Conservation (phyloP, 1,140 invertebrate genomes). For the Bombus confusus region DNA sequence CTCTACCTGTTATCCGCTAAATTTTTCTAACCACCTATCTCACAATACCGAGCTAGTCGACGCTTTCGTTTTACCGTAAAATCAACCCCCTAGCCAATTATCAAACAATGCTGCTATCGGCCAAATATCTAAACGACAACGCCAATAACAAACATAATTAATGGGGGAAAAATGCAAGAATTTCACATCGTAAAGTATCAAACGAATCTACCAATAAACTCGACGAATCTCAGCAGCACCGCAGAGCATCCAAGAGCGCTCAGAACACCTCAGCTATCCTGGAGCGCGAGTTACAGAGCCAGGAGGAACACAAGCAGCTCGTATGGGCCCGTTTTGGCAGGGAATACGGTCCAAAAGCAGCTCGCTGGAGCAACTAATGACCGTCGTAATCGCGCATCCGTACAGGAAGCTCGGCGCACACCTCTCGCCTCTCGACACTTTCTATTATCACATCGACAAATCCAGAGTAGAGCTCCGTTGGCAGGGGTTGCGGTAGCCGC, state of each 20-base stretch:
- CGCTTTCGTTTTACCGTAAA: no score
- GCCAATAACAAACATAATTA: no score
- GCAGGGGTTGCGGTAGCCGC: slow-evolving; percentile 21
- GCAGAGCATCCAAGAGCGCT: no score
- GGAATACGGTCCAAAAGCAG: slow-evolving; percentile 37
- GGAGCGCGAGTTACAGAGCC: background rate
- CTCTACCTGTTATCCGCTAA: slow-evolving; percentile 28
- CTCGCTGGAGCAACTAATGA: slow-evolving; percentile 32
- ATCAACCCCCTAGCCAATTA: no score
- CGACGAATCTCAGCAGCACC: no score
- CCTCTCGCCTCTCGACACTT: slow-evolving; percentile 47
- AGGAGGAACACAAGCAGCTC: background rate
- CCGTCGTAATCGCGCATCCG: slow-evolving; percentile 44
- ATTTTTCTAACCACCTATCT: slow-evolving; percentile 10
- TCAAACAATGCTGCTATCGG: no score
- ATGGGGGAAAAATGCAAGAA: no score
- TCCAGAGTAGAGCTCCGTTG: slow-evolving; percentile 38
- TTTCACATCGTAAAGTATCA: no score
- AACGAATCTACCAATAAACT: no score
- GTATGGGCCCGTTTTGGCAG: slow-evolving; percentile 20
- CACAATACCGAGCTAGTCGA: background rate
- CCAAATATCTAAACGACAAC: no score
- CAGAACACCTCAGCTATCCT: no score
- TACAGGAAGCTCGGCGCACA: background rate
- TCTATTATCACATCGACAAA: slow-evolving; percentile 68